Evolutionary conservation across 2,888 invertebrate species (phyloP).

Genomic region (Tryphoninae sp.): DNA sequence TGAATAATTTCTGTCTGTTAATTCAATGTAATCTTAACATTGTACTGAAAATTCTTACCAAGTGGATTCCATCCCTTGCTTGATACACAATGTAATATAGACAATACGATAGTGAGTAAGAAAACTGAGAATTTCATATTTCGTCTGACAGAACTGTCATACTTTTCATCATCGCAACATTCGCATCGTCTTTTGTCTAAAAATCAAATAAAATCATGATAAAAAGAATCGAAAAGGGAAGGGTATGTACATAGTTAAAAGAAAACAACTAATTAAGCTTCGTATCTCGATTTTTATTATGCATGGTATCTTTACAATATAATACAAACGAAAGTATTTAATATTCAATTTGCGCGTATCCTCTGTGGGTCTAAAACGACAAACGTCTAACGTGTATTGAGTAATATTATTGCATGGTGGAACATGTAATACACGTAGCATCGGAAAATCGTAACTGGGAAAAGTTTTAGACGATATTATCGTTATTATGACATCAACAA

Average conservation of each 20-base stretch:
- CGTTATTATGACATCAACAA: constrained; percentile 21
- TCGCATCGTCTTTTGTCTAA: background rate
- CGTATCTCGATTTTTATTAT: constrained; percentile 78
- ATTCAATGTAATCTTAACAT: background rate
- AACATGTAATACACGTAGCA: constrained; percentile 50
- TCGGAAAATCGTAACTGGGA: constrained; percentile 48
- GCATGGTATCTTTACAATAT: constrained; percentile 79
- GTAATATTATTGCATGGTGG: constrained; percentile 56
- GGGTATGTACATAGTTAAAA: background rate
- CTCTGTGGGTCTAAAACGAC: constrained; percentile 47
- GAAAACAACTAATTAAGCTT: constrained; percentile 67
- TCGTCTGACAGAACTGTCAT: constrained; percentile 17
- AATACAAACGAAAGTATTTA: constrained; percentile 77
- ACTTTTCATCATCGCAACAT: background rate
- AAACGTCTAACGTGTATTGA: constrained; percentile 52
- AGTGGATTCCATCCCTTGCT: constrained; percentile 41
- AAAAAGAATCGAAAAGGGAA: background rate
- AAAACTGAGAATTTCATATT: constrained; percentile 65
- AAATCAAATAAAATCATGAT: background rate
- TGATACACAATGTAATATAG: constrained; percentile 25
- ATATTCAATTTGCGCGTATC: constrained; percentile 60
- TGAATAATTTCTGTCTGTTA: background rate
- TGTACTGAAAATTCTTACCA: constrained; percentile 33
- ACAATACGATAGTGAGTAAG: constrained; percentile 32
- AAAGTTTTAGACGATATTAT: constrained; percentile 37